Base-by-base conservation (phyloP, 2,888 invertebrate species). In the Neoscelio sp. region DNA sequence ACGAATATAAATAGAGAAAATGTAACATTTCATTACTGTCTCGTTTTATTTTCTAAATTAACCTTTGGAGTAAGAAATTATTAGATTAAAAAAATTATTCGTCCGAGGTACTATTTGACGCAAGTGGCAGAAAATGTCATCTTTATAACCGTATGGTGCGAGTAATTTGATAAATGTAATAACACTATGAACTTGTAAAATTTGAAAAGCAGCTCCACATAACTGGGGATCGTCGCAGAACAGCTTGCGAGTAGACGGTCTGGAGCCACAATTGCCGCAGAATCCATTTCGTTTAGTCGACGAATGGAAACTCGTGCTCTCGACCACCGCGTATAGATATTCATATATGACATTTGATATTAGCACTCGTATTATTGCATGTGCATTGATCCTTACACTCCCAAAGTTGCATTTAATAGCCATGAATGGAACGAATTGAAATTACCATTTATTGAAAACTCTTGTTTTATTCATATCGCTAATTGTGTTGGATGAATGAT, bases 201-300 rank as follows among this genome's bases (percentile, higher is more conserved):
- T 46, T 35, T 30, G 44, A 54, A 68, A 58, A 48, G 30, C 13
- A 33, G 20, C 50, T 13, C 35, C 15, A 35, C 18, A n/a, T 42
- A 62, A 44, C 18, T 42, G 20, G 44, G 52, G 40, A 75, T 44
- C 42, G 74, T 78, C 42, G 74, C 70, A 70, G 60, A 65, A 58
- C 60, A 58, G 62, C 70, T 65, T 74, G 74, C 65, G 48, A 64
- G 28, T 67, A 71, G 75, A 76, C 79, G 44, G 35, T 62, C 50
- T 76, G 79, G 79, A 79, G 79, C 79, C 75, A 26, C 62, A 56
- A 67, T 18, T 76, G 79, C 75, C 62, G 79, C 75, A 79, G 48
- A 67, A 71, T 76, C 50, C 54, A 48, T 71, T 74, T 28, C 12
- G 20, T 38, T 58, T 35, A 10, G 26, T 18, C 12, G 35, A 13